These are phyloP conservation scores for Chalcosyrphus nemorum DNA, from an alignment of 2,888 invertebrate species.

Conservation along the genomic window DNA sequence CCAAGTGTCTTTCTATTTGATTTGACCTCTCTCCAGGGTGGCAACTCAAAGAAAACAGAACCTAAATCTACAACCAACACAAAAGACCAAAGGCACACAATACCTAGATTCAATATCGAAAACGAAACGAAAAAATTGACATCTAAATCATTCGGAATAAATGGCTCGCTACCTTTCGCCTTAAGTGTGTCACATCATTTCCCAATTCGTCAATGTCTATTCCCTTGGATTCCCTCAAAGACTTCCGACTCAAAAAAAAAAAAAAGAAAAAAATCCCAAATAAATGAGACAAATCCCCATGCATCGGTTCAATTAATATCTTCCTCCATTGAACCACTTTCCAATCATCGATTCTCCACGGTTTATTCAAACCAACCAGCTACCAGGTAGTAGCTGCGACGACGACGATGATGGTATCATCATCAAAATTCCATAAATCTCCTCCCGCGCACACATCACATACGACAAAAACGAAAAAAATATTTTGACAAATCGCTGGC, in stretches of 20 bases:
- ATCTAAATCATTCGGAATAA: slow-evolving; percentile 39
- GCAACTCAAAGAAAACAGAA: background rate
- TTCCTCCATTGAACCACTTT: slow-evolving; percentile 11
- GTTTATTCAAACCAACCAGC: slow-evolving; percentile 53
- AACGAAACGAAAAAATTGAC: slow-evolving; percentile 1
- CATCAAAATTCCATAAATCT: slow-evolving; percentile 58
- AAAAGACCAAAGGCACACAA: background rate
- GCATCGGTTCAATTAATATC: slow-evolving; percentile 62
- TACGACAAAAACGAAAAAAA: slow-evolving; percentile 64
- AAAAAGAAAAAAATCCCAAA: background rate
- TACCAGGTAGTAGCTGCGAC: slow-evolving; percentile 68
- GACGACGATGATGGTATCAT: no score
- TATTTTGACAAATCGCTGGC: slow-evolving; percentile 79
- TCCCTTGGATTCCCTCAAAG: slow-evolving; percentile 38
- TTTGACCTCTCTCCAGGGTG: background rate
- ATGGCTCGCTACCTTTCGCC: slow-evolving; percentile 9
- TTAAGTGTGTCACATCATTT: slow-evolving; percentile 64
- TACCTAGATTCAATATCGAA: background rate
- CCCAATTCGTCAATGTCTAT: slow-evolving; percentile 57
- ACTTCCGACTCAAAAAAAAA: no score
- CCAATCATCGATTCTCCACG: slow-evolving; percentile 60
- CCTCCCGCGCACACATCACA: slow-evolving; percentile 40
- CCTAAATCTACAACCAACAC: background rate
- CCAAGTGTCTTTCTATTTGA: no score
- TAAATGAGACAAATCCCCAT: slow-evolving; percentile 47